Conservation (phyloP, 2,797 vertebrate species). For the Eptatretus atami region DNA sequence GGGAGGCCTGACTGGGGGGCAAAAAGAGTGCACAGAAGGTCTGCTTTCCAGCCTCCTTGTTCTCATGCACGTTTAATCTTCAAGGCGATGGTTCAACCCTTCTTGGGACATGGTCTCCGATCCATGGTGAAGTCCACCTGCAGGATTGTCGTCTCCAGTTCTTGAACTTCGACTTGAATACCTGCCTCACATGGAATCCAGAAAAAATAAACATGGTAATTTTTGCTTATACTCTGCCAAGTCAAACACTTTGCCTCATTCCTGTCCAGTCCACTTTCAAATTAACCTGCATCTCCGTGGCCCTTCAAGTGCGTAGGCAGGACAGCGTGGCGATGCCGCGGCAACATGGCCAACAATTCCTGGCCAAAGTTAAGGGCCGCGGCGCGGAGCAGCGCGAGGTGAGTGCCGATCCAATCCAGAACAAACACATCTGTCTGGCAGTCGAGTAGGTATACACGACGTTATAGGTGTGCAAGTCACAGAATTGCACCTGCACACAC, state of each 20-base stretch:
- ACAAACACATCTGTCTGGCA: conserved; percentile 92
- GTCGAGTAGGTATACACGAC: conserved; percentile 91
- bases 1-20: conserved; percentile 55
- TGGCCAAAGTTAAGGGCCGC: conserved; percentile 80
- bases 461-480: conserved; percentile 59
- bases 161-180: conserved; percentile 90
- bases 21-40: conserved; percentile 74
- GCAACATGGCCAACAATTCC: conserved; percentile 76
- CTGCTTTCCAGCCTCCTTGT: conserved; percentile 54
- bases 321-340: conserved; percentile 48
- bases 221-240: no score
- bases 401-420: conserved; percentile 91
- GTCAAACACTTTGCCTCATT: no score
- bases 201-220: no score
- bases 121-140: conserved; percentile 68
- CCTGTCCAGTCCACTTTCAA: no score
- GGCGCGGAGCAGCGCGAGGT: conserved; percentile 50
- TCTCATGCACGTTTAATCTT: conserved; percentile 66
- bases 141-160: conserved; percentile 90
- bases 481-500: conserved; percentile 33
- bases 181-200: conserved; percentile 16
- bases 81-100: conserved; percentile 23
- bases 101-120: conserved; percentile 42
- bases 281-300: conserved; percentile 53
- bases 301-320: conserved; percentile 80